Conservation (phyloP, 2,797 vertebrate species). For the Myripristis murdjan region DNA sequence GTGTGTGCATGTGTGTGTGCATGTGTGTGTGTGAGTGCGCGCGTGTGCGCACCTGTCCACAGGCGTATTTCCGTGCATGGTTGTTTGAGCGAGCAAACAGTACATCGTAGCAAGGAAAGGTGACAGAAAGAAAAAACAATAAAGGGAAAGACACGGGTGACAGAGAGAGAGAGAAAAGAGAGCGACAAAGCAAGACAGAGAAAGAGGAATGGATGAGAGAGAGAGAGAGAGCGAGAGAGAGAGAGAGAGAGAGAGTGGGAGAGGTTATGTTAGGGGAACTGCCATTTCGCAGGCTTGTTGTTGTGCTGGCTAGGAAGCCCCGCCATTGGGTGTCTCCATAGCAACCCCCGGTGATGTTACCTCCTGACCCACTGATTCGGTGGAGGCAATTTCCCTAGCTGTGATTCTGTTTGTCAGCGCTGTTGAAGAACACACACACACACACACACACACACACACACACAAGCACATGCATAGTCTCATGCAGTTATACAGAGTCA, state of each 20-base stretch:
- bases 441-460: conserved; percentile 8
- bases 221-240: conserved; percentile 11
- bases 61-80: conserved; percentile 68
- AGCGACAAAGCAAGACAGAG: conserved; percentile 31
- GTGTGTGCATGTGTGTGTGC: conserved; percentile 35
- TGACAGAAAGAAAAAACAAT: conserved; percentile 52
- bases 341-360: conserved; percentile 86
- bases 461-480: conserved; percentile 11
- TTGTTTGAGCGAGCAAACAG: conserved; percentile 51
- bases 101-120: conserved; percentile 51
- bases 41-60: conserved; percentile 56
- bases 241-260: conserved; percentile 29
- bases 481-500: conserved; percentile 7
- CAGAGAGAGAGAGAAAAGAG: conserved; percentile 5
- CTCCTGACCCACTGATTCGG: conserved; percentile 86
- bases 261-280: conserved; percentile 79
- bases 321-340: conserved; percentile 87
- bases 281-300: conserved; percentile 77
- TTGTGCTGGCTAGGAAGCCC: conserved; percentile 77
- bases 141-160: conserved; percentile 26
- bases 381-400: conserved; percentile 82
- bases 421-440: conserved; percentile 48
- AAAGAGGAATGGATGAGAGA: conserved; percentile 22
- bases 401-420: conserved; percentile 80
- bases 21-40: conserved; percentile 38